A percentile compares a stretch with the other conserved stretches of the same genome.
Conservation (phyloP, 2,888 invertebrate species). For the Dysmachus trigonus region DNA sequence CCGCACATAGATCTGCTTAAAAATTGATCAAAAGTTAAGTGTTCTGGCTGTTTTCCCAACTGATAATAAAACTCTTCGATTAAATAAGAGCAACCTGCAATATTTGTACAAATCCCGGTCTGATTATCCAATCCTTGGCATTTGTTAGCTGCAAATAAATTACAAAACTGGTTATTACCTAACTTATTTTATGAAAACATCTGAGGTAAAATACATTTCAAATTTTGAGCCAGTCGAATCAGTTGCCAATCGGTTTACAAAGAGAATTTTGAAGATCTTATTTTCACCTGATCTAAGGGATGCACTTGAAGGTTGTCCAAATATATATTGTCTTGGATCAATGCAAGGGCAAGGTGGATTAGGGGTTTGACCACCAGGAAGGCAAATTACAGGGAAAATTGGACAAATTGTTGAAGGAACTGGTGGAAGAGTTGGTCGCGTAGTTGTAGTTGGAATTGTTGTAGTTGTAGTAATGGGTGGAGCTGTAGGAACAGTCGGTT, state of each 20-base stretch:
- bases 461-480: constrained; percentile 4
- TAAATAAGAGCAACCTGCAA: constrained; percentile 68
- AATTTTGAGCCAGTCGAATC: neutral
- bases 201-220: neutral
- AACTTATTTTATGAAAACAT: neutral
- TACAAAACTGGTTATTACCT: neutral
- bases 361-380: constrained; percentile 57
- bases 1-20: constrained; percentile 76
- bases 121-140: constrained; percentile 67
- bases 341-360: constrained; percentile 61
- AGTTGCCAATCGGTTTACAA: neutral
- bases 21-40: constrained; percentile 61
- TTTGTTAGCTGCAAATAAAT: constrained; percentile 54
- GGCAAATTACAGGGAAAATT: constrained; percentile 57
- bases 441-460: constrained; percentile 23
- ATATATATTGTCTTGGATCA: constrained; percentile 56
- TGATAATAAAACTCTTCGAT: constrained; percentile 58
- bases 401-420: constrained; percentile 52
- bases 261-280: neutral
- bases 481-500: constrained; percentile 49
- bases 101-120: constrained; percentile 67
- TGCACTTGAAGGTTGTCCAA: neutral
- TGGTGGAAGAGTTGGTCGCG: constrained; percentile 46
- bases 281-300: neutral
- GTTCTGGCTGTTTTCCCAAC: constrained; percentile 55